These are phyloP conservation scores for Hydriomena furcata DNA, from an alignment of 2,888 invertebrate species.

Conservation along the genomic window DNA sequence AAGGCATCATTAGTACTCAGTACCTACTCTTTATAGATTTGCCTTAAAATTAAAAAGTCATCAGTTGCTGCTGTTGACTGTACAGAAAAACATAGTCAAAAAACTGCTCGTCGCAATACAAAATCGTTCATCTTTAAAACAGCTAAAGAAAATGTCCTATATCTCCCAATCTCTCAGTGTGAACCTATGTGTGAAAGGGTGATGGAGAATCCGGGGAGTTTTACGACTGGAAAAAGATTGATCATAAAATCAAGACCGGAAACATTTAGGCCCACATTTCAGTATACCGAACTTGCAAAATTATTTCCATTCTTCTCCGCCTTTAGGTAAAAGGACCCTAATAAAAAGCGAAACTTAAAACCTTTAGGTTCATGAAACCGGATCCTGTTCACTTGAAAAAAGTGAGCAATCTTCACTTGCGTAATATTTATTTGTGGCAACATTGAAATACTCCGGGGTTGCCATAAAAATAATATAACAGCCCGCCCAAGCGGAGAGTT, in stretches of 20 bases:
- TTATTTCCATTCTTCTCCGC: constrained; percentile 9
- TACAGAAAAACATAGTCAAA: no score
- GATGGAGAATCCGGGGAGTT: not conserved
- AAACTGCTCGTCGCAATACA: no score
- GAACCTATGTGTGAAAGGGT: not conserved
- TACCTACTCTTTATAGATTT: no score
- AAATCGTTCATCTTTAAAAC: no score
- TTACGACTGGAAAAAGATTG: constrained; percentile 17
- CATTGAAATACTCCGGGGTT: constrained; percentile 37
- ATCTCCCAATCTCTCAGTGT: not conserved
- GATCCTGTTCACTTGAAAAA: constrained; percentile 5
- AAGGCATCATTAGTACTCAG: no score
- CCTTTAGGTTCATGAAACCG: constrained; percentile 1
- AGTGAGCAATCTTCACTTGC: constrained; percentile 28
- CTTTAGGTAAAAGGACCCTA: constrained; percentile 11
- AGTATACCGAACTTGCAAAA: constrained; percentile 6
- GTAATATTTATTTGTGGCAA: constrained; percentile 34
- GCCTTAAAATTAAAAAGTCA: no score
- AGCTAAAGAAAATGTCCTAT: no score
- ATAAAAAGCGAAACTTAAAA: constrained; percentile 4
- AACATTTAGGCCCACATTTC: constrained; percentile 18
- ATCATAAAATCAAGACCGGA: constrained; percentile 21
- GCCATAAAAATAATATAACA: constrained; percentile 45
- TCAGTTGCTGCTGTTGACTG: no score
- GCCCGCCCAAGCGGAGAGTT: constrained; percentile 33